Percentiles rank a stretch among this genome's conserved stretches.
Conservation (phyloP, 1,140 invertebrate genomes). For the Philopotamus ludificatus region DNA sequence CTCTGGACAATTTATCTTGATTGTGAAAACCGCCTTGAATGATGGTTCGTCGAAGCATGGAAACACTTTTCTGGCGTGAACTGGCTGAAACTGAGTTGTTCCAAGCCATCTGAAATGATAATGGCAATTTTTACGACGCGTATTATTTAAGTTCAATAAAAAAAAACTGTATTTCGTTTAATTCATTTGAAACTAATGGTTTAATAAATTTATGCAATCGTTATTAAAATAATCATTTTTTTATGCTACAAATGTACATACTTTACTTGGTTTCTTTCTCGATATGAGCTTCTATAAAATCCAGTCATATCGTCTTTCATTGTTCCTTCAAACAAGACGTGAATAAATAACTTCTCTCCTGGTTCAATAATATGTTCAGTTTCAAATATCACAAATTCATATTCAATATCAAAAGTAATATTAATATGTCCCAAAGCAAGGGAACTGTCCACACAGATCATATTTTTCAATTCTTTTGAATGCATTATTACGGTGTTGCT, state of each 20-base stretch:
- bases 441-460: too few species aligned
- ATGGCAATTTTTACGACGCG: background rate
- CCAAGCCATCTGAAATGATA: constrained; percentile 54
- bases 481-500: too few species aligned
- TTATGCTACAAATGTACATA: constrained; percentile 40
- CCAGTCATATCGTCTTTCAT: constrained; percentile 56
- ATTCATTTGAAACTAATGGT: background rate
- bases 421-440: too few species aligned
- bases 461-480: too few species aligned
- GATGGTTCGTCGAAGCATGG: constrained; percentile 79
- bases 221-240: constrained; percentile 42
- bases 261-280: constrained; percentile 43
- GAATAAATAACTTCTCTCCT: background rate
- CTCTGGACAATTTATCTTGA: background rate
- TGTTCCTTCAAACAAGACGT: constrained; percentile 39
- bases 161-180: background rate
- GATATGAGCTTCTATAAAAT: constrained; percentile 59
- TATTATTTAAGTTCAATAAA: background rate
- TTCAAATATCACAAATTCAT: background rate
- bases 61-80: constrained; percentile 68
- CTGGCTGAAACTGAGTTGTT: constrained; percentile 70
- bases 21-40: constrained; percentile 65
- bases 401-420: too few species aligned
- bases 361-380: background rate
- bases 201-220: constrained; percentile 5